phyloP scores from a whole-genome alignment of 2,888 invertebrate species.

The Fissipunctia ypsillon region DNA sequence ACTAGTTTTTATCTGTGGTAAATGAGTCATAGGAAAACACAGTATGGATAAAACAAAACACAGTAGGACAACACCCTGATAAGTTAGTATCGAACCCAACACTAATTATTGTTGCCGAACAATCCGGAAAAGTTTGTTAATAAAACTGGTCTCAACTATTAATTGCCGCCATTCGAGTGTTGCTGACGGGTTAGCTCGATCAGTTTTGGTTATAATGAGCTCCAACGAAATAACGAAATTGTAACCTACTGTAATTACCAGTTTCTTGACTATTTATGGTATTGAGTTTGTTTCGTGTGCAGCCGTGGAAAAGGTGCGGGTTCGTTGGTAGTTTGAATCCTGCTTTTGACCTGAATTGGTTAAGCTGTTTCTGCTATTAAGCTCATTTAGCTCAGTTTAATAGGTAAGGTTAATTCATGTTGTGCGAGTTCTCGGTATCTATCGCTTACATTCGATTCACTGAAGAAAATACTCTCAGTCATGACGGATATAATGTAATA shows the following conservation, averaged over 20 bases:
- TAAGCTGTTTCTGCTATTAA: slow-evolving; percentile 12
- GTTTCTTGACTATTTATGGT: slow-evolving; percentile 41
- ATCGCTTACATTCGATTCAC: not conserved
- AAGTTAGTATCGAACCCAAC: slow-evolving; percentile 66
- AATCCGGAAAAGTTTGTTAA: slow-evolving; percentile 77
- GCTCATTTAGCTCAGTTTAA: slow-evolving; percentile 1
- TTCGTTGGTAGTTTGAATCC: slow-evolving; percentile 10
- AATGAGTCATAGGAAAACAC: slow-evolving; percentile 23
- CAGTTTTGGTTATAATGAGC: slow-evolving; percentile 56
- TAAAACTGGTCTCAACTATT: slow-evolving; percentile 75
- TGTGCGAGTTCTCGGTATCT: not conserved
- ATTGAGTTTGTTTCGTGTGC: slow-evolving; percentile 17
- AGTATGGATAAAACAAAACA: slow-evolving; percentile 57
- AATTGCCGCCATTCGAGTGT: slow-evolving; percentile 72
- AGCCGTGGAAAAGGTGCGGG: slow-evolving; percentile 9
- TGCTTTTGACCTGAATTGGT: slow-evolving; percentile 8
- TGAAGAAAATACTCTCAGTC: not conserved
- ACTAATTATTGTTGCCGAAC: slow-evolving; percentile 77
- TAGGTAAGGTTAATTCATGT: not conserved
- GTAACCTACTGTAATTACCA: slow-evolving; percentile 44
- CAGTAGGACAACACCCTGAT: slow-evolving; percentile 49
- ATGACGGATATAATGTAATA: not conserved
- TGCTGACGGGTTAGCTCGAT: slow-evolving; percentile 54
- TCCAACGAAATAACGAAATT: slow-evolving; percentile 30
- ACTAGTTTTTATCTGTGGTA: slow-evolving; percentile 18